phyloP scores from a whole-genome alignment of 1,140 invertebrate genomes.

The Berghia stephanieae region DNA sequence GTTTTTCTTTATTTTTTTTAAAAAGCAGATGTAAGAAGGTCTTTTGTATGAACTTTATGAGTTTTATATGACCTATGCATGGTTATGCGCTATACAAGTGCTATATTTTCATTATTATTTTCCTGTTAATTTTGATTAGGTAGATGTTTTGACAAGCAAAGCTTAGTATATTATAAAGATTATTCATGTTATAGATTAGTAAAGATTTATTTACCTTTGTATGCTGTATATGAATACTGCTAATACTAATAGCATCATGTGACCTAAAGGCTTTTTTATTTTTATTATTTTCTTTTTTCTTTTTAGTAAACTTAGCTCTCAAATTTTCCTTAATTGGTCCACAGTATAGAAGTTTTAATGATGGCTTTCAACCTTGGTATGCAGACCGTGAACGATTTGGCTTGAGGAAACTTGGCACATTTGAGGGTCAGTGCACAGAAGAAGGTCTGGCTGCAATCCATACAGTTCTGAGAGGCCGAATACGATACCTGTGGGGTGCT shows the following conservation, averaged over 20 bases:
- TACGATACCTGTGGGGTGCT: conserved; percentile 56
- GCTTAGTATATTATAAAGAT: background rate
- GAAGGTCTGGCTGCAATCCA: conserved; percentile 64
- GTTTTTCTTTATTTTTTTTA: no score
- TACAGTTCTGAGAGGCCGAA: conserved; percentile 59
- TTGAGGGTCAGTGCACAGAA: conserved; percentile 57
- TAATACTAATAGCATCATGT: background rate
- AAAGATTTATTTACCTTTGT: background rate
- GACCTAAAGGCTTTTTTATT: background rate
- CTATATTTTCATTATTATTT: no score
- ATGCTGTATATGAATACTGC: background rate
- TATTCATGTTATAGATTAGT: background rate
- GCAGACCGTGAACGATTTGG: conserved; percentile 60
- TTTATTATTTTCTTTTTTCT: background rate
- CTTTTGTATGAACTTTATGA: no score
- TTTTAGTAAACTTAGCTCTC: background rate
- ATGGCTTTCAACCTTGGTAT: conserved; percentile 66
- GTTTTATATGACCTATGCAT: no score
- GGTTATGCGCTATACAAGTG: no score
- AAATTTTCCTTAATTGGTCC: conserved; percentile 36
- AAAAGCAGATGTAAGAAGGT: no score
- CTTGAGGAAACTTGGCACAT: conserved; percentile 44
- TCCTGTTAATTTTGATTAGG: no score
- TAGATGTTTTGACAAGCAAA: background rate
- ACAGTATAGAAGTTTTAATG: conserved; percentile 63